Base-by-base conservation (phyloP, 2,888 invertebrate species). In the Agonopterix heracliana region DNA sequence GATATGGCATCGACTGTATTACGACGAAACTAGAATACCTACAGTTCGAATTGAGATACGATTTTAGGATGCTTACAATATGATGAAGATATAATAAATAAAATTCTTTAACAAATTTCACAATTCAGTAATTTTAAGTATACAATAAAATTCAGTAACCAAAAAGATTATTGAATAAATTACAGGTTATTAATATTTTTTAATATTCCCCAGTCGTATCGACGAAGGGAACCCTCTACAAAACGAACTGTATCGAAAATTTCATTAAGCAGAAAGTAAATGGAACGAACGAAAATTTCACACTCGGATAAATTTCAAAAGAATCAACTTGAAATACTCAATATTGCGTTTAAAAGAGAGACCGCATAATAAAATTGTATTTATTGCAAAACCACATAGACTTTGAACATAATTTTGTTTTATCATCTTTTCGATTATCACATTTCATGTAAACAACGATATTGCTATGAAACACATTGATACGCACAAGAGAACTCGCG, bases 291-390 rank as follows among this genome's bases (percentile, higher is more conserved):
- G 68, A 59, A 70, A 77, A 82, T 85, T 84, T 80, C 60, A 81
- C 82, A 81, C 80, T 81, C 54, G 78, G 71, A 73, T 71, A 74
- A 72, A 68, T 79, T 74, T 78, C 76, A 80, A 83, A 83, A 77
- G 78, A 72, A 68, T 70, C 72, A 66, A 68, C 66, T 71, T 65
- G 64, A 64, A 77, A 75, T 75, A 78, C 75, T 78, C 74, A 66
- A 78, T 79, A 77, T 76, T 76, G 72, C 71, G 66, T 68, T 77
- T 66, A 73, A 76, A 72, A 72, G 70, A 71, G 70, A 78, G 67
- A 79, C 76, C 75, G 77, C 75, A 68, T 72, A 71, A 77, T 79
- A 72, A 76, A 77, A 78, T 78, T 76, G 68, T 77, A 63, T 78
- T 81, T 76, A 74, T 71, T 68, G 68, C 52, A 50, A 48, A 47